Percentiles rank a stretch among this genome's conserved stretches.
Evolutionary conservation across 1,140 invertebrate genomes (phyloP).

Genomic region (Trichonephila inaurata): DNA sequence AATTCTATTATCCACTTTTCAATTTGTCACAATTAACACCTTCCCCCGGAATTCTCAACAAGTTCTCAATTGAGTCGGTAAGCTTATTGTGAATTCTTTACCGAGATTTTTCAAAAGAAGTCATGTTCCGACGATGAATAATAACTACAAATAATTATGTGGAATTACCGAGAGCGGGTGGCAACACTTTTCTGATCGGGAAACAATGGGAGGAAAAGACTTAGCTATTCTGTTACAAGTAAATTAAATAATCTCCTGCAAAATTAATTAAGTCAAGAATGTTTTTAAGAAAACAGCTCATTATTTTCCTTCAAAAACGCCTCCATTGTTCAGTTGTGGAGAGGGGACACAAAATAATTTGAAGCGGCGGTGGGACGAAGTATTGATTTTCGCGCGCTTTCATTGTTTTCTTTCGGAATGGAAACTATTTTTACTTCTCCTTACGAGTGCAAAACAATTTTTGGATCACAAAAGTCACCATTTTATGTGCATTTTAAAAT

Average conservation of each 20-base stretch:
- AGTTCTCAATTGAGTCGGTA: neutral
- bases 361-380: neutral
- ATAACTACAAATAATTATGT: slow-evolving; percentile 54
- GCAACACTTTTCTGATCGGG: neutral
- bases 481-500: slow-evolving; percentile 5
- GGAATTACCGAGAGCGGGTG: slow-evolving; percentile 1
- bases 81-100: slow-evolving; percentile 15
- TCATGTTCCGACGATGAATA: neutral
- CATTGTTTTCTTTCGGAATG: neutral
- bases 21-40: slow-evolving; percentile 23
- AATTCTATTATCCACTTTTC: neutral
- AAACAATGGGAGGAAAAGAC: slow-evolving; percentile 45
- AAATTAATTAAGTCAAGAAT: slow-evolving; percentile 65
- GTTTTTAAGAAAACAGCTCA: slow-evolving; percentile 47
- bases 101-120: neutral
- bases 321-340: slow-evolving; percentile 39
- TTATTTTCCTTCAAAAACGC: slow-evolving; percentile 42
- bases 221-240: slow-evolving; percentile 52
- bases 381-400: slow-evolving; percentile 5
- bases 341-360: slow-evolving; percentile 25
- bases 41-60: neutral
- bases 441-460: neutral
- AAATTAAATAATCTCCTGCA: slow-evolving; percentile 63
- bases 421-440: neutral
- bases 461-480: neutral